Evolutionary conservation across 2,888 invertebrate species (phyloP), one percentile per base, ranked within the genome.

Genomic region (Cephus rjabovi): DNA sequence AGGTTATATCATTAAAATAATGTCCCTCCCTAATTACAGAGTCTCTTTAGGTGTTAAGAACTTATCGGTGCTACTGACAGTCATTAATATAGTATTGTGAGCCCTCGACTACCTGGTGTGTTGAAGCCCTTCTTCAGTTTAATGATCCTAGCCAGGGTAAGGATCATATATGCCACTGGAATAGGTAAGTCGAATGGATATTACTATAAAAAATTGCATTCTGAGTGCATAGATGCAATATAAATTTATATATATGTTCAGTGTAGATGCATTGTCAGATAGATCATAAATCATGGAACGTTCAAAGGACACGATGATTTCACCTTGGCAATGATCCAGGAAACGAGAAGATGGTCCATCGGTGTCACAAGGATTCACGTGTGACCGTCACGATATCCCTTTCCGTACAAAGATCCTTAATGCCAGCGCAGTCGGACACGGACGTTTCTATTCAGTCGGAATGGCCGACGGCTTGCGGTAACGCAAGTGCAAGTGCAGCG

Each of bases 271-370:
- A 56, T 56, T 56, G 56, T 56, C 23, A 56, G 56, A 56, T 56
- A 56, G 56, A 23, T 56, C 9, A 56, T 56, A 56, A 56, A 56
- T 56, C 56, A 56, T 56, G 23, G 56, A 9, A 56, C 9, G 0
- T 23, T 56, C 56, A 9, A 9, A 23, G 23, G 83, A 82, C 85
- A 81, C 83, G 84, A 87, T 88, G 87, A 89, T 88, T 88, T 86
- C 87, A 88, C 89, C 89, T 87, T 87, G 87, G 86, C 88, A 87
- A 86, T 88, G 89, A 88, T 89, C 87, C 86, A 87, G 88, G 89
- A 88, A 89, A 88, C 85, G 82, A 35, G 77, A 56, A 56, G 56
- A 56, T 56, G 56, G 56, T 23, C 56, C 56, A 56, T 30, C 31
- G 78, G 75, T 56, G 31, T 37, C 34, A 12, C n/a, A n/a, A 12